A percentile compares a stretch with the other conserved stretches of the same genome.
Conservation (phyloP, 2,888 invertebrate genomes). For the Magallana nippona region DNA sequence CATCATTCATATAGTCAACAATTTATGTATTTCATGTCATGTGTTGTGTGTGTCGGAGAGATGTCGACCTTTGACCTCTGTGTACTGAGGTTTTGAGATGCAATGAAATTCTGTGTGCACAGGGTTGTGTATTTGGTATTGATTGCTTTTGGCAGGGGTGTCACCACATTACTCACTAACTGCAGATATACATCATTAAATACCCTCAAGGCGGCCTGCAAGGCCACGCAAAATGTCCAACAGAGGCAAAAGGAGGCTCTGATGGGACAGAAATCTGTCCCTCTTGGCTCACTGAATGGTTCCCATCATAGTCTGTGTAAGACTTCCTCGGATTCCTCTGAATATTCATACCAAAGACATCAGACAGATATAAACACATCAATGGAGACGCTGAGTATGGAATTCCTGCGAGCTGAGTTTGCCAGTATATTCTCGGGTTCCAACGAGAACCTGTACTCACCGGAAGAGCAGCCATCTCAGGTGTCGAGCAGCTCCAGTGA, state of each 20-base stretch:
- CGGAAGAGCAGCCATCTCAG: conserved; percentile 43
- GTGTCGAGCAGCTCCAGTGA: conserved; percentile 45
- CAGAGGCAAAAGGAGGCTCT: conserved; percentile 49
- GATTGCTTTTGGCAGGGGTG: conserved; percentile 69
- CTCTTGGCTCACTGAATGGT: neutral
- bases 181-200: conserved; percentile 70
- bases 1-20: neutral
- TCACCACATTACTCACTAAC: conserved; percentile 70
- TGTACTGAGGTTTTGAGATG: neutral
- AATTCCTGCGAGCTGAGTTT: conserved; percentile 18
- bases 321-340: conserved; percentile 39
- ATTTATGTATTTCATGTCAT: neutral
- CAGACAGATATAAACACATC: conserved; percentile 21
- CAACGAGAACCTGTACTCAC: conserved; percentile 24
- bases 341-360: conserved; percentile 37
- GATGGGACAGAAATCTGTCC: conserved; percentile 14
- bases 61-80: neutral
- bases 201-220: conserved; percentile 69
- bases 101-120: conserved; percentile 9
- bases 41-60: neutral
- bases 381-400: conserved; percentile 26
- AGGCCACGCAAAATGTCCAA: conserved; percentile 56
- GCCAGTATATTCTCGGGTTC: conserved; percentile 37
- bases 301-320: conserved; percentile 34
- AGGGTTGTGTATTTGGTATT: conserved; percentile 32